Evolutionary conservation across 2,797 vertebrate genomes (phyloP), one percentile per base, ranked within the genome.

Genomic region (Tokudaia muenninki): DNA sequence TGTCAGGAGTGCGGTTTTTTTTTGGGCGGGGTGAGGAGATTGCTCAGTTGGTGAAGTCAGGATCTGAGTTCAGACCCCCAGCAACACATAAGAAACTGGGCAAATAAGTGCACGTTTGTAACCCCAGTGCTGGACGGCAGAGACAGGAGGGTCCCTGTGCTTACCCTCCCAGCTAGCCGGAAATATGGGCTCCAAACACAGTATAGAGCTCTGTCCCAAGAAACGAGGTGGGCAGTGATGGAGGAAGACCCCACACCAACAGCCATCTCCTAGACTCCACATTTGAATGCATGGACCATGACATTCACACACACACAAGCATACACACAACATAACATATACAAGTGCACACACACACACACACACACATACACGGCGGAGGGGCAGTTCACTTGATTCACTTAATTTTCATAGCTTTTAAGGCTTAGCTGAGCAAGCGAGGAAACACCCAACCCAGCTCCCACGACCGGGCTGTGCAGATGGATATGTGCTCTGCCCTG

Each of bases 241-340:
- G 61, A 44, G 57, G 14, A 44, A 84, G 61, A 22, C 4, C 6
- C 82, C 7, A 22, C 21, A 61, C 59, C 82, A 65, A 34, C 41
- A 65, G 41, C 31, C 9, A 31, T 47, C 61, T 83, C 44, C 24
- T 31, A 44, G 57, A 83, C 16, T 29, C 81, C 57, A 83, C 37
- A 17, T 63, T 41, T 41, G 57, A 82, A 82, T 82, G 80, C 57
- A 44, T 3, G n/a, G 81, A 13, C 80, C 61, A 6, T 26, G 22
- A 8, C n/a, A 13, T 4, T 19, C 34, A n/a, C 8, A 31, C 31
- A 6, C 50, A 55, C 8, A n/a, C 31, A 19, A 17, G 24, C 24
- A 3, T 8, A 47, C 9, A 19, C 19, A n/a, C 1, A n/a, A n/a
- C 26, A 6, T 2, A n/a, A n/a, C 26, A 6, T 2, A 29, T 17